Evolutionary conservation across 2,113 vertebrate genomes (phyloP).

Genomic region (Sebastes fasciatus): DNA sequence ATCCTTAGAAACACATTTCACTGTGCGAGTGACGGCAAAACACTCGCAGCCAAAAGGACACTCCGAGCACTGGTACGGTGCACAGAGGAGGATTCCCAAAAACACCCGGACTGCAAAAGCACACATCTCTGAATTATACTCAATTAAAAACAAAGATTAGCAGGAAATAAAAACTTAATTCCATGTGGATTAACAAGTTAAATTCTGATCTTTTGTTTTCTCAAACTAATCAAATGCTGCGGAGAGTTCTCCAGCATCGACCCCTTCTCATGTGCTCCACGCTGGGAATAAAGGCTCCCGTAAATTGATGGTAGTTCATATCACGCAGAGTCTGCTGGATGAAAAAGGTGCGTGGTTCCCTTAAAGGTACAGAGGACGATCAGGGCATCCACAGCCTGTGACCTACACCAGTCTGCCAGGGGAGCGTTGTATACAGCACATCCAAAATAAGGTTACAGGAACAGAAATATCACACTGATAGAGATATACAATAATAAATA

Average conservation of each 20-base stretch:
- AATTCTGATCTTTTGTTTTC: constrained; percentile 27
- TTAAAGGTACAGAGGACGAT: constrained; percentile 81
- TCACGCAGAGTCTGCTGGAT: constrained; percentile 61
- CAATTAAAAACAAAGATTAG: neutral
- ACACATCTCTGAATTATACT: constrained; percentile 67
- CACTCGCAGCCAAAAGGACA: constrained; percentile 86
- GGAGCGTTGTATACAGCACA: constrained; percentile 1
- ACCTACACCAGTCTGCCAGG: constrained; percentile 46
- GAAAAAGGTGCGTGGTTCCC: constrained; percentile 66
- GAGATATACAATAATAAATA: constrained; percentile 37
- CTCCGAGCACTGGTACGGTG: constrained; percentile 52
- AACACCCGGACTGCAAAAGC: constrained; percentile 49
- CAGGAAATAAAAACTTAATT: neutral
- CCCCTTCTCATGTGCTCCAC: constrained; percentile 58
- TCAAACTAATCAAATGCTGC: constrained; percentile 23
- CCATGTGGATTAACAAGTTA: neutral
- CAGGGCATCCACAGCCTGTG: constrained; percentile 40
- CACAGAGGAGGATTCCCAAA: constrained; percentile 71
- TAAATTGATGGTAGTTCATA: constrained; percentile 71
- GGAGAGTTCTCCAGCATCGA: constrained; percentile 33
- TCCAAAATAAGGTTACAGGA: neutral
- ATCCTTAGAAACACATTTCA: constrained; percentile 82
- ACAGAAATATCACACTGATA: neutral
- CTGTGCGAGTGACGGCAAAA: constrained; percentile 75
- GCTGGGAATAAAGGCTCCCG: constrained; percentile 67